Conservation (phyloP, 2,113 vertebrate species). For the Hyperoodon ampullatus region DNA sequence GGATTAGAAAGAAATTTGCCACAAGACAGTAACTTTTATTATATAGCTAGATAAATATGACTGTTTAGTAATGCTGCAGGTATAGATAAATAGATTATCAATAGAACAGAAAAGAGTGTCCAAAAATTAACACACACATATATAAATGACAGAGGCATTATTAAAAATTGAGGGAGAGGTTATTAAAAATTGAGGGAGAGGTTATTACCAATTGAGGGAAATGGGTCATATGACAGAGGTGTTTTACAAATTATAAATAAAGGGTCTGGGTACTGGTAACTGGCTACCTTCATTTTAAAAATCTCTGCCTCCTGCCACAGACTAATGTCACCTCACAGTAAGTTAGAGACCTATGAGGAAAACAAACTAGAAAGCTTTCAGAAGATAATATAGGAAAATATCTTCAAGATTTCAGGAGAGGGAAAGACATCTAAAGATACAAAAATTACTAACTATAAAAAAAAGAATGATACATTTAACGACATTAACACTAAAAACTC, state of each 20-base stretch:
- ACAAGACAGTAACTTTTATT: background rate
- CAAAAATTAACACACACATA: background rate
- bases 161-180: background rate
- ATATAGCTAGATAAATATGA: background rate
- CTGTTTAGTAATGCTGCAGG: background rate
- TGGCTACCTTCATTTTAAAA: background rate
- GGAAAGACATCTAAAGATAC: background rate
- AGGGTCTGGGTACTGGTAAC: background rate
- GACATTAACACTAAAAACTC: background rate
- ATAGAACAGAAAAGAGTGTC: background rate
- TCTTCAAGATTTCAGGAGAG: background rate
- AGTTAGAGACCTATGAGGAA: constrained; percentile 20
- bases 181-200: background rate
- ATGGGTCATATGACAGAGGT: background rate
- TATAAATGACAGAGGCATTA: background rate
- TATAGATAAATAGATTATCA: background rate
- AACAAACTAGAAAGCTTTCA: background rate
- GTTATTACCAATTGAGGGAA: background rate
- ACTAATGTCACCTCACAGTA: background rate
- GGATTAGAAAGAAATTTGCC: background rate
- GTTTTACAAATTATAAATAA: constrained; percentile 4
- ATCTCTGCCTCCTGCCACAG: background rate
- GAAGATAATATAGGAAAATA: background rate
- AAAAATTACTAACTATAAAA: background rate
- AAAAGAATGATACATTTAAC: background rate